Conservation (phyloP, 2,888 invertebrate genomes). For the Netelia virgata region DNA sequence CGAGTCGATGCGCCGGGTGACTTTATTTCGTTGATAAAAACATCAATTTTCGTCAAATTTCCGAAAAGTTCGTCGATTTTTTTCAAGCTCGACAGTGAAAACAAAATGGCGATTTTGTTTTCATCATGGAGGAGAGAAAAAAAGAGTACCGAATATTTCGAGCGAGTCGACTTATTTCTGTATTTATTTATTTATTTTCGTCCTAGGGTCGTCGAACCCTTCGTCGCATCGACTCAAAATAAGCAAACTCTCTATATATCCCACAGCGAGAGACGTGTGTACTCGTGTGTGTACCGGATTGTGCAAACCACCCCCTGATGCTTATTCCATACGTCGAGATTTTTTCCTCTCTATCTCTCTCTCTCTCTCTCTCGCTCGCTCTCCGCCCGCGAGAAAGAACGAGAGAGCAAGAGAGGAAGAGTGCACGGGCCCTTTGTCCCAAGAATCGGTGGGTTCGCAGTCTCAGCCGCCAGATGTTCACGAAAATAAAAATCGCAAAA, state of each 20-base stretch:
- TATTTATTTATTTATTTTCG: not conserved
- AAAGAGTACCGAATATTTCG: not conserved
- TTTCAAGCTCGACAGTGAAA: not conserved
- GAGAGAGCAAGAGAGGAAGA: slow-evolving; percentile 67
- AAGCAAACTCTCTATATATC: slow-evolving; percentile 6
- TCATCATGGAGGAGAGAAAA: slow-evolving; percentile 14
- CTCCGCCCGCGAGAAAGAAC: not conserved
- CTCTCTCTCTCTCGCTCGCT: slow-evolving; percentile 10
- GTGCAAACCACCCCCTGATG: slow-evolving; percentile 61
- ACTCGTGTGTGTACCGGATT: slow-evolving; percentile 31
- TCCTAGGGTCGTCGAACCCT: slow-evolving; percentile 26
- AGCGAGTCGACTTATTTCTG: too few relatives aligned
- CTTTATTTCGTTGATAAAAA: too few relatives aligned
- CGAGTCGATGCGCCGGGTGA: too few relatives aligned
- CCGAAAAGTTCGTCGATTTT: too few relatives aligned
- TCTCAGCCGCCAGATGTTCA: slow-evolving; percentile 79
- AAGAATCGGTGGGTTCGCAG: slow-evolving; percentile 63
- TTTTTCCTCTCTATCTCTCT: slow-evolving; percentile 29
- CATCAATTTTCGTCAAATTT: too few relatives aligned
- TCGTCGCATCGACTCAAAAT: slow-evolving; percentile 24
- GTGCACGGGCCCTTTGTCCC: slow-evolving; percentile 77
- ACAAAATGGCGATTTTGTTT: not conserved
- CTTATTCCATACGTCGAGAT: slow-evolving; percentile 49
- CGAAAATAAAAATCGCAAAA: slow-evolving; percentile 77
- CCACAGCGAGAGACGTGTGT: not conserved